Evolutionary conservation across 1,140 invertebrate species (phyloP).

Genomic region (Platyura marginata): DNA sequence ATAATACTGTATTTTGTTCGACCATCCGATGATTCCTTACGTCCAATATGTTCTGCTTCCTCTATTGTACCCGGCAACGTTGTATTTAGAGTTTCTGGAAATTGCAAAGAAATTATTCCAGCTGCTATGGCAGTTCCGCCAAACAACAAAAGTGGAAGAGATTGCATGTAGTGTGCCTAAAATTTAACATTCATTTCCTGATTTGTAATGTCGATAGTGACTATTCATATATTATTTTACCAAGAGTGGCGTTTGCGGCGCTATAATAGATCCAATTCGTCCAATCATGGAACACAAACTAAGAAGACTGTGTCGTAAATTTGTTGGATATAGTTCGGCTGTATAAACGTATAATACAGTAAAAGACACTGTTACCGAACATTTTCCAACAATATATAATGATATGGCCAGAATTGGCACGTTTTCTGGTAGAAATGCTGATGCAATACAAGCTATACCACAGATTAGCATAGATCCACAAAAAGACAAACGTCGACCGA

Average conservation of each 20-base stretch:
- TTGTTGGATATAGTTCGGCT: slow-evolving; percentile 54
- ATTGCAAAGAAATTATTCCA: background rate
- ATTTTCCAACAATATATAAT: slow-evolving; percentile 52
- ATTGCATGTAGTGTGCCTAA: background rate
- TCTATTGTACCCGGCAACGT: background rate
- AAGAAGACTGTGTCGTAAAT: slow-evolving; percentile 39
- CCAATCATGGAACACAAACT: slow-evolving; percentile 52
- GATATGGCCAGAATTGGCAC: background rate
- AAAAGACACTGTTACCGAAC: slow-evolving; percentile 48
- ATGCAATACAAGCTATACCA: background rate
- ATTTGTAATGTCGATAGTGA: too few relatives aligned
- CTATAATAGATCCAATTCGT: slow-evolving; percentile 48
- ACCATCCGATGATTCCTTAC: too few relatives aligned
- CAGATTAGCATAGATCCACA: slow-evolving; percentile 27
- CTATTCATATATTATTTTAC: too few relatives aligned
- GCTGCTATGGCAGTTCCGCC: background rate
- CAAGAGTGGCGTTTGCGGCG: slow-evolving; percentile 34
- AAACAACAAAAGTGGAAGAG: background rate
- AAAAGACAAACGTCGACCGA: slow-evolving; percentile 40
- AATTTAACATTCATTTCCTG: background rate
- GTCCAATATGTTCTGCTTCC: background rate
- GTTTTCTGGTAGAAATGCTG: background rate
- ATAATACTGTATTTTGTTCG: too few relatives aligned
- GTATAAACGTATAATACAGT: slow-evolving; percentile 50
- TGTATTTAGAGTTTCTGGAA: background rate